Evolutionary conservation across 2,797 vertebrate genomes (phyloP).

Genomic region (Miichthys miiuy): DNA sequence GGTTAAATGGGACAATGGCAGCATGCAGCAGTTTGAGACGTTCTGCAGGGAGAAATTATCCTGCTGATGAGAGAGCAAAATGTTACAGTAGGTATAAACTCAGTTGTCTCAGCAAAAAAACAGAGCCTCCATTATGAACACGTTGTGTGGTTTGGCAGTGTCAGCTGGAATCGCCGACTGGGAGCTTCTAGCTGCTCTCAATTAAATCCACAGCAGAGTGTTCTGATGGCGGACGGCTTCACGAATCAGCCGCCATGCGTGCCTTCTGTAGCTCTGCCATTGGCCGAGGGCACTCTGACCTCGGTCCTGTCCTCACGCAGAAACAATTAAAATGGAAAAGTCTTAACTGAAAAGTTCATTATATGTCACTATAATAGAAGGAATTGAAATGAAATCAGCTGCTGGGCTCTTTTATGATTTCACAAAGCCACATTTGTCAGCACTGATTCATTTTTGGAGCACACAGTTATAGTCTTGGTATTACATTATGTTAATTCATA

Average conservation of each 20-base stretch:
- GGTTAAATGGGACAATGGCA: no score
- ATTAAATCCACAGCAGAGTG: conserved; percentile 25
- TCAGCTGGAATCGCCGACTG: conserved; percentile 34
- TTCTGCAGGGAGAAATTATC: conserved; percentile 1
- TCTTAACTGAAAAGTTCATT: not conserved
- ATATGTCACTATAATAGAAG: no score
- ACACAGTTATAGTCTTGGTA: no score
- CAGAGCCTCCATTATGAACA: conserved; percentile 22
- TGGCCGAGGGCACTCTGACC: conserved; percentile 10
- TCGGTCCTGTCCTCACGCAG: conserved; percentile 6
- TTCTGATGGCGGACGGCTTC: not conserved
- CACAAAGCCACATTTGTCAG: not conserved
- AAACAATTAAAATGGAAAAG: not conserved
- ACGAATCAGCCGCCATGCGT: not conserved
- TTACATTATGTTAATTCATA: no score
- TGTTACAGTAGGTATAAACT: conserved; percentile 5
- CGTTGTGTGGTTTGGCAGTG: conserved; percentile 19
- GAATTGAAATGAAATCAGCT: not conserved
- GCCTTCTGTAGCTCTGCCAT: not conserved
- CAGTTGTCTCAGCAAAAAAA: conserved; percentile 28
- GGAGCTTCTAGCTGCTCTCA: conserved; percentile 21
- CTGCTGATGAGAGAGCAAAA: conserved; percentile 8
- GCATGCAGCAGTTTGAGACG: not conserved
- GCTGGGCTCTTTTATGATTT: not conserved
- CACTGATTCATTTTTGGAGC: no score